Percentiles rank a stretch among this genome's conserved stretches.
Evolutionary conservation across 2,888 invertebrate species (phyloP).

Genomic region (Theretra japonica): DNA sequence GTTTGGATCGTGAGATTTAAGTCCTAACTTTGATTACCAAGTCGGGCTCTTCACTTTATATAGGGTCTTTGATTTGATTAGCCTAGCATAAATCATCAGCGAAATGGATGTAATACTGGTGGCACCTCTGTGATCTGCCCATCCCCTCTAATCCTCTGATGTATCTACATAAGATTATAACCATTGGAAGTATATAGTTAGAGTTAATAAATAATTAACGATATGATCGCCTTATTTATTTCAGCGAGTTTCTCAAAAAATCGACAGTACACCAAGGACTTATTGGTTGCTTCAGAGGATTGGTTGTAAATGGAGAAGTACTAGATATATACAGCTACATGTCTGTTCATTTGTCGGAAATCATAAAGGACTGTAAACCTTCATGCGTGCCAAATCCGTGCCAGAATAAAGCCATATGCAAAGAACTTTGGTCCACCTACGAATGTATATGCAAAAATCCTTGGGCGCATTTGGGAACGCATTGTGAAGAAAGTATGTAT

Average conservation of each 20-base stretch:
- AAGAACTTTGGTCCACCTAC: slow-evolving; percentile 96
- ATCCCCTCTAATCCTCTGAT: too few relatives aligned
- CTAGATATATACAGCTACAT: slow-evolving; percentile 96
- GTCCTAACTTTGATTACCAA: too few relatives aligned
- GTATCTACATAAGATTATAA: too few relatives aligned
- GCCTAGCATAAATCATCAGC: too few relatives aligned
- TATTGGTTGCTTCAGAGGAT: slow-evolving; percentile 96
- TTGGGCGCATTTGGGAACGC: slow-evolving; percentile 95
- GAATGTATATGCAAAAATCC: slow-evolving; percentile 96
- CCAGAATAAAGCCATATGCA: slow-evolving; percentile 95
- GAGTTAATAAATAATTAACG: too few relatives aligned
- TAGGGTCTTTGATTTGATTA: too few relatives aligned
- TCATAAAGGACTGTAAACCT: slow-evolving; percentile 96
- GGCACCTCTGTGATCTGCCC: too few relatives aligned
- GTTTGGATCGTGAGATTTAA: too few relatives aligned
- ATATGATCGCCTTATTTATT: too few relatives aligned
- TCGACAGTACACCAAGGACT: slow-evolving; percentile 94
- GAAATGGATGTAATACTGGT: too few relatives aligned
- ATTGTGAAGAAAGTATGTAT: slow-evolving; percentile 94
- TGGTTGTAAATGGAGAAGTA: slow-evolving; percentile 96
- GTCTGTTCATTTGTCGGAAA: slow-evolving; percentile 95
- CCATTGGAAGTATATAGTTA: background rate
- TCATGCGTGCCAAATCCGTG: slow-evolving; percentile 98
- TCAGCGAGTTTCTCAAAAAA: slow-evolving; percentile 91
- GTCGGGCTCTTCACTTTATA: too few relatives aligned